Base-by-base conservation (phyloP, 1,140 invertebrate genomes). In the Antheraea mylitta region DNA sequence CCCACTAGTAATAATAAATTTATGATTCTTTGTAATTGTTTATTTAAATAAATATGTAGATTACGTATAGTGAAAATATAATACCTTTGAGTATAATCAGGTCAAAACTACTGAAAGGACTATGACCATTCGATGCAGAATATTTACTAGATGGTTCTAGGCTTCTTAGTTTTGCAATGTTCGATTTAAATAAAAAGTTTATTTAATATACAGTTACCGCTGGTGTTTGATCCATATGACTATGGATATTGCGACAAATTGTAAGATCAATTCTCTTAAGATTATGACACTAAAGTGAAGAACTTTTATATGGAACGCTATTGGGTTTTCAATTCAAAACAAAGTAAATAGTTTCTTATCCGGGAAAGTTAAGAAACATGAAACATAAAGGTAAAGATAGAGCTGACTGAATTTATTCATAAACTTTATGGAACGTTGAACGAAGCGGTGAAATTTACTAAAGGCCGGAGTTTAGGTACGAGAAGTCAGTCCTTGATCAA, bases 391-490 rank as follows among this genome's bases (percentile, higher is more conserved):
- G 45, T n/a, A 53, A 63, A 37, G 61, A 61, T 8, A 8, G 61
- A 37, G 16, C 61, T 63, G 16, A 36, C 59, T 30, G 22, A 63
- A 63, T 63, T 63, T 63, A 63, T 63, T 63, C 61, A 63, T 63
- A 63, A 66, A 70, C 64, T 53, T 37, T 37, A 70, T 45, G 59
- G 64, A 66, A 70, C 59, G 60, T 62, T 61, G 67, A 69, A 70
- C 68, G 66, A 70, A 66, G 38, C 22, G 11, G 45, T n/a, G 58
- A 19, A 66, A 63, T 66, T 70, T 63, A 13, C 60, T 19, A 67
- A 66, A 42, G 69, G n/a, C 58, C 42, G 58, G 61, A 63, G 62
- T 67, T 71, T 58, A 42, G 48, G 58, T n/a, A 53, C 45, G 45
- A 53, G 45, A n/a, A 16, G 45, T 6, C 11, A 71, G 69, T 67